These are phyloP conservation scores for Hirundichthys speculiger DNA, from an alignment of 2,113 vertebrate genomes.

Conservation along the genomic window DNA sequence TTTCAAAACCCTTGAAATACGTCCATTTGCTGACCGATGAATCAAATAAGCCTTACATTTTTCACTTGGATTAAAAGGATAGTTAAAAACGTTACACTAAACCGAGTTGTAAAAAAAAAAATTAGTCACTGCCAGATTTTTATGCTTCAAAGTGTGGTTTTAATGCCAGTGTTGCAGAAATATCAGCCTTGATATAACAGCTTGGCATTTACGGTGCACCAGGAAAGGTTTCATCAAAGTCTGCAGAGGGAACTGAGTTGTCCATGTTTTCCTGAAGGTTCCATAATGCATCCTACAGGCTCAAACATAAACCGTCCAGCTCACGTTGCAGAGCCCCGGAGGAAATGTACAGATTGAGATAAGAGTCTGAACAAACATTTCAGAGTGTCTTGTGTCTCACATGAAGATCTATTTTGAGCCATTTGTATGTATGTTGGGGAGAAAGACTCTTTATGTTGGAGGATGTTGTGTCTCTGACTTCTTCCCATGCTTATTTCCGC, in stretches of 20 bases:
- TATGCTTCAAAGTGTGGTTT: too few species aligned
- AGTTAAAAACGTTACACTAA: too few species aligned
- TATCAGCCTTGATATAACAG: too few species aligned
- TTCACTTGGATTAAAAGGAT: too few species aligned
- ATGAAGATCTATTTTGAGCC: constrained; percentile 54
- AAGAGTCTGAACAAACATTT: constrained; percentile 67
- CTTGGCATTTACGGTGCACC: too few species aligned
- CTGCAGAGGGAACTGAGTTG: constrained; percentile 25
- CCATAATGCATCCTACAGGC: constrained; percentile 52
- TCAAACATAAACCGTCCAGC: constrained; percentile 48
- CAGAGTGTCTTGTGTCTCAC: constrained; percentile 28
- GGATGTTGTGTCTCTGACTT: constrained; percentile 69
- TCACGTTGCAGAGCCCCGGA: constrained; percentile 47
- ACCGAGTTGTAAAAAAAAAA: too few species aligned
- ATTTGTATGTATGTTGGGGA: constrained; percentile 39
- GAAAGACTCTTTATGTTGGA: constrained; percentile 32
- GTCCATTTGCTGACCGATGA: too few species aligned
- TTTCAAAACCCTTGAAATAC: too few species aligned
- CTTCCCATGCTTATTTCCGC: constrained; percentile 64
- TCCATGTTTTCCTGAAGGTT: constrained; percentile 38
- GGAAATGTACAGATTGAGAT: constrained; percentile 67
- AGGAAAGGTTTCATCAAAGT: constrained; percentile 19
- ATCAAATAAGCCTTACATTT: too few species aligned
- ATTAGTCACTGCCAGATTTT: too few species aligned
- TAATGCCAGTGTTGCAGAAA: too few species aligned